These are phyloP conservation scores for Phymatocera aterrima DNA, from an alignment of 2,888 invertebrate genomes.

Conservation along the genomic window DNA sequence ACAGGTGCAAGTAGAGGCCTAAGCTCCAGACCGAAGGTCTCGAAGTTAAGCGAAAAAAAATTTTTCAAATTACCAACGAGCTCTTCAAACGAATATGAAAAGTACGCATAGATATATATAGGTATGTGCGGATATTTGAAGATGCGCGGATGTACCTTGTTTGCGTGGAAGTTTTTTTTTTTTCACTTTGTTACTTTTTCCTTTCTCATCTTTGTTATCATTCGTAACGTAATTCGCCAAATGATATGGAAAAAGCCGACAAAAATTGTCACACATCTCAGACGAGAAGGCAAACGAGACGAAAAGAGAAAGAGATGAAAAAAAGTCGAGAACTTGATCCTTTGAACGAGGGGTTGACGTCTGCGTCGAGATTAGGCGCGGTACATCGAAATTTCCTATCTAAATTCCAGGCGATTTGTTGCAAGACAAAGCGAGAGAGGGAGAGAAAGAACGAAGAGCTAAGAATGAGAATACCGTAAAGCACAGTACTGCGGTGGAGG, in stretches of 20 bases:
- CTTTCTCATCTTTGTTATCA: too few species aligned
- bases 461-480: too few species aligned
- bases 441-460: not conserved
- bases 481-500: too few species aligned
- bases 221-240: too few species aligned
- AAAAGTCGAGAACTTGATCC: not conserved
- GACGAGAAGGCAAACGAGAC: too few species aligned
- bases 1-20: slow-evolving; percentile 10
- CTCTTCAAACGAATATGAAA: not conserved
- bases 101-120: not conserved
- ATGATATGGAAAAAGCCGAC: too few species aligned
- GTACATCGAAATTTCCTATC: not conserved
- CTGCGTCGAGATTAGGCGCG: not conserved
- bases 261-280: not conserved
- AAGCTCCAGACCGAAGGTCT: not conserved
- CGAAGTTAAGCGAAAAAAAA: not conserved
- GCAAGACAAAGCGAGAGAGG: not conserved
- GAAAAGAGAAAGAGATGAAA: not conserved
- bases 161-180: too few species aligned
- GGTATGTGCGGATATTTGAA: too few species aligned
- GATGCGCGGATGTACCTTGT: too few species aligned
- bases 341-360: not conserved
- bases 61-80: not conserved
- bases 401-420: slow-evolving; percentile 3
- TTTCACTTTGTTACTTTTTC: too few species aligned